Evolutionary conservation across 2,888 invertebrate species (phyloP).

Genomic region (Leucozona laternaria): DNA sequence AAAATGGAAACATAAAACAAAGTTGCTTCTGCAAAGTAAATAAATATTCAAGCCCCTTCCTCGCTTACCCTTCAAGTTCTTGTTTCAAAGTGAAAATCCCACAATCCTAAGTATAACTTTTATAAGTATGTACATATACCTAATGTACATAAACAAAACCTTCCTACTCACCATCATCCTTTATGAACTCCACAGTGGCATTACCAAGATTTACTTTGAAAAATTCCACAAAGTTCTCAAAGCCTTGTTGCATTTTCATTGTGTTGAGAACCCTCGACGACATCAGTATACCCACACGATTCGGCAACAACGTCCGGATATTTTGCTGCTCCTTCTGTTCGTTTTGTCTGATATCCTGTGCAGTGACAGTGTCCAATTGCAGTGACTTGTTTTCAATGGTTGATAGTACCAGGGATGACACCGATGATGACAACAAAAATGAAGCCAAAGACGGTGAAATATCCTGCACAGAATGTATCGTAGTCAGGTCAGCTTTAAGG

Average conservation of each 20-base stretch:
- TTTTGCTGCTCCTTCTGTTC: constrained; percentile 49
- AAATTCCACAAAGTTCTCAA: constrained; percentile 81
- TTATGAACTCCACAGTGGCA: constrained; percentile 81
- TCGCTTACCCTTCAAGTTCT: too few relatives aligned
- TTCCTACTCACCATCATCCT: constrained; percentile 81
- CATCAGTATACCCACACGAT: constrained; percentile 81
- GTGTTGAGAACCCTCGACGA: constrained; percentile 80
- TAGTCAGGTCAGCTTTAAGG: constrained; percentile 77
- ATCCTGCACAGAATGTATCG: constrained; percentile 60
- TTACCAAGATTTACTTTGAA: constrained; percentile 81
- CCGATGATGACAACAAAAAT: constrained; percentile 41
- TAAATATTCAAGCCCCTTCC: background rate
- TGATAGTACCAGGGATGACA: constrained; percentile 21
- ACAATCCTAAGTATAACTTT: background rate
- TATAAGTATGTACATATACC: background rate
- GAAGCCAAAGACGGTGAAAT: constrained; percentile 53
- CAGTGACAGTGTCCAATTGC: constrained; percentile 55
- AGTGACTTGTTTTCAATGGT: constrained; percentile 51
- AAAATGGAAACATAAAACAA: background rate
- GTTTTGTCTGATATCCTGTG: constrained; percentile 45
- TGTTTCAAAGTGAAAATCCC: background rate
- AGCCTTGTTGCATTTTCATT: constrained; percentile 82
- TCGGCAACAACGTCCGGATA: constrained; percentile 56
- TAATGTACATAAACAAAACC: background rate
- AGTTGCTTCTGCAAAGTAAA: background rate